Evolutionary conservation across 2,113 vertebrate genomes (phyloP).

Genomic region (Gopherus flavomarginatus): DNA sequence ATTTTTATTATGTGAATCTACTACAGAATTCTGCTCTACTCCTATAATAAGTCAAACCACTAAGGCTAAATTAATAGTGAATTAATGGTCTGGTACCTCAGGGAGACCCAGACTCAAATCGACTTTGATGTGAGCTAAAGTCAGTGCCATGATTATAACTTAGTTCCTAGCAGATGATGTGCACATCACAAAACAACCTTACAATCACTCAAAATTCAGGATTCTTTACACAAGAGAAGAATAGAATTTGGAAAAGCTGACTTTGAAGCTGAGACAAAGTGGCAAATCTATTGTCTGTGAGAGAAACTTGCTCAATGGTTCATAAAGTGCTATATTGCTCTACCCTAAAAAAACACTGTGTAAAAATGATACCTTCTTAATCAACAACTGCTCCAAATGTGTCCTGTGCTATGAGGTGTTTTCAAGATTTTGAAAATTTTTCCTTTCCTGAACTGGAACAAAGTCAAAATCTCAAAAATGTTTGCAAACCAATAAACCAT

Average conservation of each 20-base stretch:
- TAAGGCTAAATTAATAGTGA: neutral
- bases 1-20: neutral
- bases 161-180: too few species aligned
- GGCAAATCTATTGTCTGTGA: neutral
- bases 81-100: neutral
- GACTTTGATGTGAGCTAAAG: neutral
- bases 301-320: neutral
- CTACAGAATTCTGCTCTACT: neutral
- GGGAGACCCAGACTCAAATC: neutral
- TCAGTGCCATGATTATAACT: too few species aligned
- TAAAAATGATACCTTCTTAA: neutral
- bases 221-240: neutral
- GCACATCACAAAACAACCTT: neutral
- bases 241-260: neutral
- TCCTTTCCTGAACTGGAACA: neutral
- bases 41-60: neutral
- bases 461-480: neutral
- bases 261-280: neutral
- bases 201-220: neutral
- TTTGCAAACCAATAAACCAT: neutral
- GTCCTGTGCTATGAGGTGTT: neutral
- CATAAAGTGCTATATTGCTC: neutral
- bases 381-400: neutral
- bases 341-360: neutral
- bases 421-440: neutral